Evolutionary conservation across 2,113 vertebrate species (phyloP), one percentile per base, ranked within the genome.

Genomic region (Micromys minutus): DNA sequence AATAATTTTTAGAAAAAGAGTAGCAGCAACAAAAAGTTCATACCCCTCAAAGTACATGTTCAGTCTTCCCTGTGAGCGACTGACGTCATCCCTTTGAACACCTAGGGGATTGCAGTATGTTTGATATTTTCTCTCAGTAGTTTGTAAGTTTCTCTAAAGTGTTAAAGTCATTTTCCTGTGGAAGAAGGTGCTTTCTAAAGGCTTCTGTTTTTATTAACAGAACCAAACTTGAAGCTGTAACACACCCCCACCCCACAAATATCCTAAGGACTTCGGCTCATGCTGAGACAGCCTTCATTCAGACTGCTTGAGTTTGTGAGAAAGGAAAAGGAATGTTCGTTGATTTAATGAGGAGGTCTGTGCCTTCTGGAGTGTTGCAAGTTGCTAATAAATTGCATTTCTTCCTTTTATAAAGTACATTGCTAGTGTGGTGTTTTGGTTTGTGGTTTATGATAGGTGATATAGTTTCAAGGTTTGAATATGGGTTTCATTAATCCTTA

Each of bases 401-500:
- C 90, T 97, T 91, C n/a, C 39, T 65, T 91, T 97, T 94, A 94
- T 95, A 90, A 95, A 97, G 93, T 84, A 87, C 93, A 94, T 96
- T 96, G 72, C 79, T 94, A 65, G 74, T 79, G 81, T 93, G 91
- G 95, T 94, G 93, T 96, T 97, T 97, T 87, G 96, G 94, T 96
- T 97, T 87, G 91, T 92, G 90, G 95, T 97, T 96, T 96, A 96
- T 96, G 96, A 95, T 92, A 96, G 94, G 75, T 93, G 97, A 95
- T 97, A 85, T 87, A 95, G 94, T 94, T 94, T 86, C 81, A 92
- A 95, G 19, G 8, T 95, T 94, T 96, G 96, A 97, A 97, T 94
- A 95, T 79, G 63, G 74, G 89, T 97, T 97, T 97, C 97, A 97
- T 98, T 95, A 96, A 92, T 95, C 93, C 95, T 93, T 91, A 95